Conservation (phyloP, 2,888 invertebrate species). For the Cephus nigrinus region DNA sequence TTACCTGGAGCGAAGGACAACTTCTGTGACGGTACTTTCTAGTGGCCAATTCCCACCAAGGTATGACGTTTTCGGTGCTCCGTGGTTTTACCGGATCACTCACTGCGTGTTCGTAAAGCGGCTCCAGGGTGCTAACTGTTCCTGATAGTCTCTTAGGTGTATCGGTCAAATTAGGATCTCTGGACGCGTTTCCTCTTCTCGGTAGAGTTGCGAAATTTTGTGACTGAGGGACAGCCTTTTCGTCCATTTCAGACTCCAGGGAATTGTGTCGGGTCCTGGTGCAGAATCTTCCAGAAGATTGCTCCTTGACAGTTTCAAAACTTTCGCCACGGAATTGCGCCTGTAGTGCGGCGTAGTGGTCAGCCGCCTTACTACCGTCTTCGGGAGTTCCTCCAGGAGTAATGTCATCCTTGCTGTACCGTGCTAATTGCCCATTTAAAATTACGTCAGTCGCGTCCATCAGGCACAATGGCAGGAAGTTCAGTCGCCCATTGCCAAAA, state of each 20-base stretch:
- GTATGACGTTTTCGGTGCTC: conserved; percentile 66
- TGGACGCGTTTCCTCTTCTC: conserved; percentile 44
- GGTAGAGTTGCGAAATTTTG: conserved; percentile 53
- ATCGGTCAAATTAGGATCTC: conserved; percentile 42
- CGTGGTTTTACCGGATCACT: conserved; percentile 60
- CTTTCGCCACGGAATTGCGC: conserved; percentile 20
- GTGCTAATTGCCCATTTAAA: conserved; percentile 39
- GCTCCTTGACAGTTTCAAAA: neutral
- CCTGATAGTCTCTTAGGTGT: conserved; percentile 53
- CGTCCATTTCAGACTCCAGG: conserved; percentile 42
- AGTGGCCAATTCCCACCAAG: conserved; percentile 91
- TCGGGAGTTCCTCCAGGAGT: conserved; percentile 2
- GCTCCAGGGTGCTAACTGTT: conserved; percentile 57
- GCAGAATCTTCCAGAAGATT: neutral
- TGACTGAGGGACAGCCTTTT: conserved; percentile 13
- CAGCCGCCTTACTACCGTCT: conserved; percentile 8
- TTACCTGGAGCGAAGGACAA: conserved; percentile 82
- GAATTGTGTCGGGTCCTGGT: conserved; percentile 47
- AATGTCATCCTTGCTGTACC: conserved; percentile 21
- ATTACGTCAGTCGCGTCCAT: conserved; percentile 59
- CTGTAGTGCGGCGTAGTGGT: conserved; percentile 15
- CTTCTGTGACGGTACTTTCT: conserved; percentile 83
- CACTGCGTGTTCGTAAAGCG: conserved; percentile 66
- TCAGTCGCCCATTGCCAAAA: conserved; percentile 8
- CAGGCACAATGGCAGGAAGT: conserved; percentile 30